These are phyloP conservation scores for Danaus chrysippus DNA, from an alignment of 2,888 invertebrate species.

Conservation along the genomic window DNA sequence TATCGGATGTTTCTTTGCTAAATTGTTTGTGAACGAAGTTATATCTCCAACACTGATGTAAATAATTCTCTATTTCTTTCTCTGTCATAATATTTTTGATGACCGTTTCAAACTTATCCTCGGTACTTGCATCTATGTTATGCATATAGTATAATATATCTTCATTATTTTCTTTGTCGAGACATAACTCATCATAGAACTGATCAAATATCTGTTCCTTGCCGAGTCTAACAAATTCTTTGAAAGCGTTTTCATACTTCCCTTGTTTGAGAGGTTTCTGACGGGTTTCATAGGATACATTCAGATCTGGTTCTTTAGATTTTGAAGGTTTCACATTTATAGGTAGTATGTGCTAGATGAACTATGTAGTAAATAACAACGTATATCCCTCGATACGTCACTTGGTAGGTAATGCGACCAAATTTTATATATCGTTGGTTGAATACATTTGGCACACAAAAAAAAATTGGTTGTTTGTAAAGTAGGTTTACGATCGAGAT, in stretches of 20 bases:
- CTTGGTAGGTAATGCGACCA: no score
- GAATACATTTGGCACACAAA: no score
- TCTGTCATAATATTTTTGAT: slow-evolving; percentile 52
- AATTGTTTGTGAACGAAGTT: slow-evolving; percentile 54
- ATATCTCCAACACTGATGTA: slow-evolving; percentile 68
- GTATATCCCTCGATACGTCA: no score
- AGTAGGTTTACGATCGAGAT: no score
- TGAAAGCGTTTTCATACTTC: slow-evolving; percentile 60
- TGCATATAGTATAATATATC: slow-evolving; percentile 53
- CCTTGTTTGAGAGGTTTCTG: slow-evolving; percentile 57
- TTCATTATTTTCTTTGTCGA: slow-evolving; percentile 39
- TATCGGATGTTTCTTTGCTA: slow-evolving; percentile 42
- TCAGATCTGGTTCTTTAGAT: slow-evolving; percentile 53
- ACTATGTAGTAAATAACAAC: no score
- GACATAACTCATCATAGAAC: slow-evolving; percentile 44
- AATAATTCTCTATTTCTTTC: slow-evolving; percentile 64
- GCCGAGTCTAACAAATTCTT: slow-evolving; percentile 61
- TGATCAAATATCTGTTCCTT: slow-evolving; percentile 64
- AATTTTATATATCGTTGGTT: no score
- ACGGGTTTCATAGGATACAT: slow-evolving; percentile 53
- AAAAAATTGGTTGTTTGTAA: no score
- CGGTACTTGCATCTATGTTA: slow-evolving; percentile 60
- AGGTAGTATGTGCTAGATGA: slow-evolving; percentile 54
- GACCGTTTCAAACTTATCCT: slow-evolving; percentile 63
- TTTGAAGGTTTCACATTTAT: slow-evolving; percentile 51